Conservation (phyloP, 2,888 invertebrate species). For the Ophraella communa region DNA sequence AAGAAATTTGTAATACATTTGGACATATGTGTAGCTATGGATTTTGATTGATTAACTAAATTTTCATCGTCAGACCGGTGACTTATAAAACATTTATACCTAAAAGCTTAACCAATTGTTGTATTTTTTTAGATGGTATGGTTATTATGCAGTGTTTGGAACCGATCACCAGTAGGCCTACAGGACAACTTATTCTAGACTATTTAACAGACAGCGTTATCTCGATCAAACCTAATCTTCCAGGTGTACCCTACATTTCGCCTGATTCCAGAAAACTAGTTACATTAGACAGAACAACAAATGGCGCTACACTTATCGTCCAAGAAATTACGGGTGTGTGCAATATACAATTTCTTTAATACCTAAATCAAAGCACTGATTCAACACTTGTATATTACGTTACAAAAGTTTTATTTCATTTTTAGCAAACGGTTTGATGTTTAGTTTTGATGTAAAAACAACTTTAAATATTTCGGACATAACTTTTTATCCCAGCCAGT, state of each 20-base stretch:
- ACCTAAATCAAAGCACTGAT: too few species aligned
- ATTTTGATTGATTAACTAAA: too few species aligned
- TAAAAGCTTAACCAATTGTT: neutral
- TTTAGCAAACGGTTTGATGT: constrained; percentile 69
- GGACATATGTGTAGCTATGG: too few species aligned
- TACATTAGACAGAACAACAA: constrained; percentile 67
- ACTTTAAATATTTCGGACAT: constrained; percentile 75
- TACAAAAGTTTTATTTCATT: constrained; percentile 30
- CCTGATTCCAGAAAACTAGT: constrained; percentile 75
- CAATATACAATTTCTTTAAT: too few species aligned
- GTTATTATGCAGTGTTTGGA: constrained; percentile 75
- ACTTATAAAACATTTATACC: too few species aligned
- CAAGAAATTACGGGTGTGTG: constrained; percentile 69
- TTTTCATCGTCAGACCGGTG: too few species aligned
- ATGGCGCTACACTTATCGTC: constrained; percentile 68
- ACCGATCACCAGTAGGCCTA: constrained; percentile 68
- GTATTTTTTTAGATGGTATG: constrained; percentile 66
- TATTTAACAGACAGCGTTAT: constrained; percentile 75
- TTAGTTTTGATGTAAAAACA: constrained; percentile 77
- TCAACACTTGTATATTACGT: too few species aligned
- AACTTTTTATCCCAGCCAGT: constrained; percentile 75
- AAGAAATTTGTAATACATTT: too few species aligned
- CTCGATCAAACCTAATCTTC: constrained; percentile 67
- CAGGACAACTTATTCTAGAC: constrained; percentile 73
- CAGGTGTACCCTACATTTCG: constrained; percentile 71